Base-by-base conservation (phyloP, 2,113 vertebrate genomes). In the Brachyistius frenatus region DNA sequence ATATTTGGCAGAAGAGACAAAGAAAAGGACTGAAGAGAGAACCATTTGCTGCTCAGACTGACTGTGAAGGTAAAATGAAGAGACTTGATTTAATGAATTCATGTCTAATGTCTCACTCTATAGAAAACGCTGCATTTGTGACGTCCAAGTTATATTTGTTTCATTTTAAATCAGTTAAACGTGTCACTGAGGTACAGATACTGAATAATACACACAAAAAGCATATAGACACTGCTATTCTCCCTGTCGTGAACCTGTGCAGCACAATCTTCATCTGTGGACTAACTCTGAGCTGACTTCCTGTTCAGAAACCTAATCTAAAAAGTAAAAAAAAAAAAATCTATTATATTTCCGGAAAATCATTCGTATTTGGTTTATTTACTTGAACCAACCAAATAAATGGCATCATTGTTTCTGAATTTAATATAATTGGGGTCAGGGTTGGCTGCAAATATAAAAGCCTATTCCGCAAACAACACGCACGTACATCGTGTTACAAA, bases 401-500 rank as follows among this genome's bases (percentile, higher is more conserved):
- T 53, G 7, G 7, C 2, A 50, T 65, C 31, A 60, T 41, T 71
- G 35, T 72, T 36, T 71, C 33, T 66, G 67, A 80, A 53, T 72
- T 68, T 88, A 7, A 62, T 54, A 66, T 67, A 61, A 78, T 69
- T 56, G 67, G 52, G 62, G 66, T 73, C 63, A 73, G 66, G 67
- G 50, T 67, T 66, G 61, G 68, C 66, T 62, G 54, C 73, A 64
- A 74, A 81, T 77, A 46, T 37, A 44, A 65, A 23, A 73, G 31
- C 78, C 69, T 69, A 66, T 67, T 77, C 56, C 61, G 67, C 73
- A 73, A 73, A 81, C 61, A 85, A 56, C 16, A 63, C 66, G 57
- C 47, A 72, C 44, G n/a, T 79, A 57, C 73, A 86, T 61, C 49
- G 30, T 47, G 56, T 64, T 78, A 78, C 16, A 8, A 66, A 44